Conservation (phyloP, 1,140 invertebrate genomes). For the Plodia interpunctella region DNA sequence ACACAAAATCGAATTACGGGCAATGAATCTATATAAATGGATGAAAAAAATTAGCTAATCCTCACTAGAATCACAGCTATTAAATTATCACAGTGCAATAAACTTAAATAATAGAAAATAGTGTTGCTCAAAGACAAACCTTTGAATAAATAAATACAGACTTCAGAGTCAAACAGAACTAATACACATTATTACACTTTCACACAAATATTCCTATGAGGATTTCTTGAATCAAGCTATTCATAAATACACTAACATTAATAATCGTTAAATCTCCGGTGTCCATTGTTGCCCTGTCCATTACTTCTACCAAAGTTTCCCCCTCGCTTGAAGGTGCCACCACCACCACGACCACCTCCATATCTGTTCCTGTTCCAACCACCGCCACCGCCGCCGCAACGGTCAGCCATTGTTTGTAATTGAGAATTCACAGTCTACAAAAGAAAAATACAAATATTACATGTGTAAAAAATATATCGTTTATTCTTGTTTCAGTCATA, state of each 20-base stretch:
- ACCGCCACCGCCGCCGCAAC: slow-evolving; percentile 75
- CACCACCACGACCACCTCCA: slow-evolving; percentile 57
- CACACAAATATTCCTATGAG: slow-evolving; percentile 55
- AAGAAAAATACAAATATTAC: slow-evolving; percentile 1
- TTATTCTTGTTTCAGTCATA: neutral
- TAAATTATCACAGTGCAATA: slow-evolving; percentile 52
- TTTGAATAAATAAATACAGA: slow-evolving; percentile 34
- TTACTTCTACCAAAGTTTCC: slow-evolving; percentile 58
- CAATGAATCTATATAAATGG: too few species aligned
- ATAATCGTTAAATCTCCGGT: slow-evolving; percentile 76
- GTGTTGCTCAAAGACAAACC: slow-evolving; percentile 19
- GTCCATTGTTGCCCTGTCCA: slow-evolving; percentile 52
- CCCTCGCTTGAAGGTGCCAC: slow-evolving; percentile 63
- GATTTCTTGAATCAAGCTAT: slow-evolving; percentile 44
- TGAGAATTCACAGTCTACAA: slow-evolving; percentile 77
- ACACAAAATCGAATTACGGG: neutral
- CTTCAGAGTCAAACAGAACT: slow-evolving; percentile 27
- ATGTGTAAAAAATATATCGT: neutral
- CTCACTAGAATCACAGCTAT: slow-evolving; percentile 41
- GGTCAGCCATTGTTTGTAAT: slow-evolving; percentile 78
- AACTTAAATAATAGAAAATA: slow-evolving; percentile 42
- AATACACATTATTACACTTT: slow-evolving; percentile 37
- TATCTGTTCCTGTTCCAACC: slow-evolving; percentile 72
- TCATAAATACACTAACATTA: slow-evolving; percentile 37
- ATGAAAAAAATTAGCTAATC: slow-evolving; percentile 31